Base-by-base conservation (phyloP, 35 echinoderm and acorn worm genomes). In the Apostichopus parvimensis region DNA sequence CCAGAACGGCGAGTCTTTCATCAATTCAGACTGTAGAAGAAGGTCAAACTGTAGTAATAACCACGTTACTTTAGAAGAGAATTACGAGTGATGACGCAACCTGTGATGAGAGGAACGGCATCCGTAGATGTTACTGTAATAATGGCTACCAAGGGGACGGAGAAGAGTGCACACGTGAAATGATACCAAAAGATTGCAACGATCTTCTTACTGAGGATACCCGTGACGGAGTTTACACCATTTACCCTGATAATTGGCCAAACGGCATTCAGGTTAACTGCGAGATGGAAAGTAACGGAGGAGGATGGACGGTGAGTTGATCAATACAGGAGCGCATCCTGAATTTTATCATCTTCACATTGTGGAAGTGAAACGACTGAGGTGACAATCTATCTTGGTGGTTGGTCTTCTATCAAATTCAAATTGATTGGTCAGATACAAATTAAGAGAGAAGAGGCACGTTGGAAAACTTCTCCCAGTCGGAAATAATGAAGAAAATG, bases 291-390 rank as follows among this genome's bases (percentile, higher is more conserved):
- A 73, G 71, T n/a, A 73, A 73, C 14, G 71, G 71, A 73, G 71
- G 71, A 73, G 71, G 71, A 6, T 73, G 71, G 71, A 73, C 71
- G 71, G 71, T 73, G 71, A 73, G 71, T 73, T 60, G 28, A 34
- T 34, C 28, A 34, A 34, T 1, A 1, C 28, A 34, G 28, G 28
- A 34, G 28, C 28, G 28, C 28, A 34, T 34, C 28, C 28, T 34
- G 28, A 34, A 34, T 34, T 1, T 34, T 34, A 34, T n/a, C 28
- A 34, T 34, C 28, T 34, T 34, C 1, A 34, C n/a, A n/a, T n/a
- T n/a, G n/a, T n/a, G n/a, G n/a, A n/a, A n/a, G n/a, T n/a, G n/a
- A n/a, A n/a, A n/a, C n/a, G n/a, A n/a, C n/a, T 34, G 28, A 34
- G 0, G 28, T 34, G 28, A 34, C 28, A 34, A 34, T 34, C 2